Conservation (phyloP, 1,140 invertebrate species). For the Achroia grisella region DNA sequence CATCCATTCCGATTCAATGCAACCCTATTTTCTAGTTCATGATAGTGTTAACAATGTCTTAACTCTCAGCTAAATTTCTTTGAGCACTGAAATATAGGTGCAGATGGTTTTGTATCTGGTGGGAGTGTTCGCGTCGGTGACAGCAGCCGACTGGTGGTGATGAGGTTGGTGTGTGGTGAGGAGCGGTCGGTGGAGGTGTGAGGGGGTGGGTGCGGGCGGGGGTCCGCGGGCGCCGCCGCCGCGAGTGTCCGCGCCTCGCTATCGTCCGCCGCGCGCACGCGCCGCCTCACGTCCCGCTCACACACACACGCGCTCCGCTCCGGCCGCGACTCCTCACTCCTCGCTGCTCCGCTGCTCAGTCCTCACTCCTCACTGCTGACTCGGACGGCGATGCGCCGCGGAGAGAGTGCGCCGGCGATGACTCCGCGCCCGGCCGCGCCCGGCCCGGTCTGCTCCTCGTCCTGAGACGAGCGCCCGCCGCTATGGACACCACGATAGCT, state of each 20-base stretch:
- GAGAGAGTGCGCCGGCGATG: slow-evolving; percentile 8
- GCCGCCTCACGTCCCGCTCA: too few species aligned
- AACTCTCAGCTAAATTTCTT: too few species aligned
- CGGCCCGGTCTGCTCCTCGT: slow-evolving; percentile 7
- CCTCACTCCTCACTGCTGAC: slow-evolving; percentile 34
- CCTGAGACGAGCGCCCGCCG: background rate
- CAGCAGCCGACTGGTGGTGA: background rate
- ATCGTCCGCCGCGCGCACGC: too few species aligned
- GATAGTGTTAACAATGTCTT: too few species aligned
- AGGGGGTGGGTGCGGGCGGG: slow-evolving; percentile 8
- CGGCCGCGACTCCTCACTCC: background rate
- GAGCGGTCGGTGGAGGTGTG: slow-evolving; percentile 8
- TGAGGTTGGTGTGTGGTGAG: background rate
- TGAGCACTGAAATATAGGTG: too few species aligned
- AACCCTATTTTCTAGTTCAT: too few species aligned
- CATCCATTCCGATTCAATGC: too few species aligned
- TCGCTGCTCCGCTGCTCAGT: slow-evolving; percentile 1
- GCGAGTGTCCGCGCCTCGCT: background rate
- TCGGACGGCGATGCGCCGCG: slow-evolving; percentile 27
- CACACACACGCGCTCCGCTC: too few species aligned
- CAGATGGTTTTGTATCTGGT: too few species aligned
- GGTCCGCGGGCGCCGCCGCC: slow-evolving; percentile 14
- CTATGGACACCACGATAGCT: slow-evolving; percentile 26
- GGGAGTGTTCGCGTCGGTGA: too few species aligned
- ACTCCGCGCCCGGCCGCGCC: slow-evolving; percentile 6